phyloP scores from a whole-genome alignment of 2,888 invertebrate genomes.

The Carterocephalus palaemon region DNA sequence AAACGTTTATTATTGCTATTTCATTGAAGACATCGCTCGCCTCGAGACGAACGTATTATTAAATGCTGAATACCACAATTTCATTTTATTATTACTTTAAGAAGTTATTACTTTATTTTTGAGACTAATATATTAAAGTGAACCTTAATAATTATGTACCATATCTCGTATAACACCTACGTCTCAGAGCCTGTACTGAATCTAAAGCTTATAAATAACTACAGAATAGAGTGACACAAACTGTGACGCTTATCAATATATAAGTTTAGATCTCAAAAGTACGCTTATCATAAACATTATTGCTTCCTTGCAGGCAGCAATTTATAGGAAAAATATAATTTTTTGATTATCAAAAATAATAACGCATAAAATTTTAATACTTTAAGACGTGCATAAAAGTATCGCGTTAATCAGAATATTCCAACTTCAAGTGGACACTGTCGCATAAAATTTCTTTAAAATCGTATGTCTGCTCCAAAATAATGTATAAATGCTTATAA shows the following conservation, averaged over 20 bases:
- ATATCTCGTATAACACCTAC: slow-evolving; percentile 37
- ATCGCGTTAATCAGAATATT: slow-evolving; percentile 47
- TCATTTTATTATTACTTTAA: slow-evolving; percentile 37
- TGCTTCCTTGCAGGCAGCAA: slow-evolving; percentile 64
- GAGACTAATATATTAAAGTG: slow-evolving; percentile 43
- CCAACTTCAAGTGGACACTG: slow-evolving; percentile 27
- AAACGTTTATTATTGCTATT: slow-evolving; percentile 75
- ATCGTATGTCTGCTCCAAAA: slow-evolving; percentile 23
- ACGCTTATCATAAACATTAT: slow-evolving; percentile 51
- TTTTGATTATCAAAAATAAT: slow-evolving; percentile 77
- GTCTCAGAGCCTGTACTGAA: slow-evolving; percentile 38
- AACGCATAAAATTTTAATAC: slow-evolving; percentile 53
- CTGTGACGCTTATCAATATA: slow-evolving; percentile 52
- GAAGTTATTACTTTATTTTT: slow-evolving; percentile 41
- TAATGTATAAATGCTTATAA: slow-evolving; percentile 12
- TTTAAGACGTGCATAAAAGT: slow-evolving; percentile 57
- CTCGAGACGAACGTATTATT: slow-evolving; percentile 64
- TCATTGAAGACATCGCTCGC: slow-evolving; percentile 58
- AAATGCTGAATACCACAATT: slow-evolving; percentile 55
- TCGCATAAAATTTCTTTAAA: slow-evolving; percentile 26
- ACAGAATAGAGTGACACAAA: slow-evolving; percentile 58
- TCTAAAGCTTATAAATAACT: slow-evolving; percentile 47
- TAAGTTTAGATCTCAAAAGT: slow-evolving; percentile 68
- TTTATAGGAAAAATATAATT: slow-evolving; percentile 70
- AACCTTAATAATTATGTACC: slow-evolving; percentile 42